A percentile compares a stretch with the other conserved stretches of the same genome.
Conservation (phyloP, 2,888 invertebrate genomes). For the Uropetala carovei region DNA sequence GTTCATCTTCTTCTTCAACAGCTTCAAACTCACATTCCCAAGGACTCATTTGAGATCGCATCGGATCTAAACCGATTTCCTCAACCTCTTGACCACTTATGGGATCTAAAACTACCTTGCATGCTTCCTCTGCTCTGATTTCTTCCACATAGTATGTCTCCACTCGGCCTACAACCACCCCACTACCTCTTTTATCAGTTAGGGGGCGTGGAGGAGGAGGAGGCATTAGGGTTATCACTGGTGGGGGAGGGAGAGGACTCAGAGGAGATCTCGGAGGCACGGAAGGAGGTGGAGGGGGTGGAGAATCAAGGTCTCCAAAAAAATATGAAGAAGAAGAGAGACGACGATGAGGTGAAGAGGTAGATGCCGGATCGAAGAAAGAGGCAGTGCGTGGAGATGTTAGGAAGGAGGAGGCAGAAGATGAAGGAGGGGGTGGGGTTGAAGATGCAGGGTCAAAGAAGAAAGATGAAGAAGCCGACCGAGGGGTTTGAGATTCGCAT, state of each 20-base stretch:
- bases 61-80: constrained; percentile 44
- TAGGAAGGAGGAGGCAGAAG: constrained; percentile 48
- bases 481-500: constrained; percentile 37
- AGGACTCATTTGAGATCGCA: constrained; percentile 25
- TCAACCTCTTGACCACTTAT: constrained; percentile 49
- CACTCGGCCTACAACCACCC: constrained; percentile 82
- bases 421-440: constrained; percentile 34
- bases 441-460: constrained; percentile 55
- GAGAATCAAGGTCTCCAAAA: constrained; percentile 51
- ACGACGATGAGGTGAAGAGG: constrained; percentile 33
- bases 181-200: constrained; percentile 14
- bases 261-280: constrained; percentile 34
- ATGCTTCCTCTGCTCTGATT: constrained; percentile 84
- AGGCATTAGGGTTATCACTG: constrained; percentile 38
- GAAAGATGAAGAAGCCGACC: constrained; percentile 47
- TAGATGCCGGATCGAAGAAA: constrained; percentile 50
- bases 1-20: constrained; percentile 52
- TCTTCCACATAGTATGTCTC: constrained; percentile 88
- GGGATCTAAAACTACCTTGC: constrained; percentile 79
- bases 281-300: not conserved
- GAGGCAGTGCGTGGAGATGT: constrained; percentile 51
- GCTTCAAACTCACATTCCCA: constrained; percentile 56
- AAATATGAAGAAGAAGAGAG: constrained; percentile 46
- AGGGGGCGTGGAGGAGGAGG: constrained; percentile 54
- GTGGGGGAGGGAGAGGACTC: constrained; percentile 53